Conservation (phyloP, 2,797 vertebrate genomes). For the Semotilus atromaculatus region DNA sequence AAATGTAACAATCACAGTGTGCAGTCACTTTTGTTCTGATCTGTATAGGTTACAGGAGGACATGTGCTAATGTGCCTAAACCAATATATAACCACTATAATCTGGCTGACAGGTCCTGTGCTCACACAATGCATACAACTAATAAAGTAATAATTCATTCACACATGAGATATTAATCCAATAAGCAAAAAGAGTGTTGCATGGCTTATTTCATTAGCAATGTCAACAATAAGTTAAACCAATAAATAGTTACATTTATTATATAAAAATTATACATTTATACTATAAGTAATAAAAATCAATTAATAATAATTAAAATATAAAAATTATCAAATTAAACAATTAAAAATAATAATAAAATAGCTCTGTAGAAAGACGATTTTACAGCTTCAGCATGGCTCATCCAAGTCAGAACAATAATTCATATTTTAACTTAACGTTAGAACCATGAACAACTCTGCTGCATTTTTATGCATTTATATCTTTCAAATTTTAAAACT, state of each 20-base stretch:
- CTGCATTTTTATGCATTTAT: neutral
- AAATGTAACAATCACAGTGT: neutral
- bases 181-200: neutral
- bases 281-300: neutral
- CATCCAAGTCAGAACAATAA: neutral
- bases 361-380: neutral
- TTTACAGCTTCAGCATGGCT: neutral
- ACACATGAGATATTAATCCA: neutral
- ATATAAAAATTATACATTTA: neutral
- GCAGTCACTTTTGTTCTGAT: neutral
- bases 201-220: neutral
- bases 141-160: neutral
- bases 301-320: neutral
- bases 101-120: slow-evolving; percentile 4
- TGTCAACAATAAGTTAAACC: neutral
- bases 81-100: neutral
- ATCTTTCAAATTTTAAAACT: neutral
- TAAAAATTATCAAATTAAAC: neutral
- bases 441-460: too few species aligned
- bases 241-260: neutral
- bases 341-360: neutral
- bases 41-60: slow-evolving; percentile 20
- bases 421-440: neutral
- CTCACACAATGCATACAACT: neutral
- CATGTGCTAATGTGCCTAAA: slow-evolving; percentile 12